These are phyloP conservation scores for Gymnogyps californianus DNA, from an alignment of 2,113 vertebrate genomes.

Conservation along the genomic window DNA sequence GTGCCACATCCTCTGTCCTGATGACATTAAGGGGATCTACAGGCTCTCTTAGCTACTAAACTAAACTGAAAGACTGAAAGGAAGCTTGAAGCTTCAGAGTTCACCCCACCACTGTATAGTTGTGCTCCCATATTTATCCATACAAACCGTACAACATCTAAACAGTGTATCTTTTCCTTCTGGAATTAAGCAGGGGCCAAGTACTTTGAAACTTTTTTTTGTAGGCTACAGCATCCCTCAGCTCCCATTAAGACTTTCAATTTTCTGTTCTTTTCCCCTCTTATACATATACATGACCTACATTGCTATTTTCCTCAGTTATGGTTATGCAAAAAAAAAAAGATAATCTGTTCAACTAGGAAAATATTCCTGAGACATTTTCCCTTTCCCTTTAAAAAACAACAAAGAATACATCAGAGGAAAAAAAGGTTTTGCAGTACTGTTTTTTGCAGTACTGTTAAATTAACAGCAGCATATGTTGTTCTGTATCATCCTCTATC, in stretches of 20 bases:
- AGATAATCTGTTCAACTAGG: background rate
- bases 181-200: background rate
- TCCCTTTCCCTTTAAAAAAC: background rate
- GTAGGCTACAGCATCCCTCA: background rate
- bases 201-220: background rate
- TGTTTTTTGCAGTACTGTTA: background rate
- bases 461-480: background rate
- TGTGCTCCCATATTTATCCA: background rate
- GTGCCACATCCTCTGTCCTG: background rate
- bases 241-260: background rate
- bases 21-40: background rate
- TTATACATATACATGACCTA: background rate
- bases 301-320: background rate
- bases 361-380: background rate
- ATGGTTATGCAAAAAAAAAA: background rate
- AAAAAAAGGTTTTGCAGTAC: fast-evolving
- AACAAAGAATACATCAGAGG: background rate
- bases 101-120: background rate
- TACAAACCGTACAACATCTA: background rate
- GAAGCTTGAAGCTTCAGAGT: background rate
- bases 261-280: background rate
- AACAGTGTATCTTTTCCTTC: background rate
- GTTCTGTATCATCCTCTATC: background rate
- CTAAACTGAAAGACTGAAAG: background rate
- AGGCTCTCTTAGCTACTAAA: background rate